phyloP scores from a whole-genome alignment of 2,113 vertebrate genomes.

The Xiphophorus couchianus region DNA sequence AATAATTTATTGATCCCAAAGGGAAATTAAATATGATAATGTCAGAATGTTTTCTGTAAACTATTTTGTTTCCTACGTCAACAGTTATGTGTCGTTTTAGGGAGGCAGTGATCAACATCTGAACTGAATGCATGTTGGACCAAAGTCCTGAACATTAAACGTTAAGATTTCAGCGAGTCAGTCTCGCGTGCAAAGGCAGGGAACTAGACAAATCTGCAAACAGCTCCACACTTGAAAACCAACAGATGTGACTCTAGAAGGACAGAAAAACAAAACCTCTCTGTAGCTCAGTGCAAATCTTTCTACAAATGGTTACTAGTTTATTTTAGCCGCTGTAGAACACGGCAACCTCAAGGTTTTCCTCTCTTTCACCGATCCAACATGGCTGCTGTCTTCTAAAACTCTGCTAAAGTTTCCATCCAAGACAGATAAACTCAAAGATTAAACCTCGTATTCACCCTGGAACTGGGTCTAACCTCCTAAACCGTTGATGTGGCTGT shows the following conservation, averaged over 20 bases:
- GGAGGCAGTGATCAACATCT: too few species aligned
- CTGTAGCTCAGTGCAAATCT: neutral
- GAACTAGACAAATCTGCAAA: slow-evolving; percentile 20
- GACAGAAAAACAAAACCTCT: neutral
- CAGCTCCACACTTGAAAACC: slow-evolving; percentile 32
- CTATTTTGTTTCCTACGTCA: neutral
- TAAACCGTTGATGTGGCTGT: slow-evolving; percentile 12
- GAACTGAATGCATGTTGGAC: neutral
- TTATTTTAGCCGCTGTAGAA: neutral
- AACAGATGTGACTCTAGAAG: neutral
- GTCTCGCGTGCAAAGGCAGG: slow-evolving; percentile 57
- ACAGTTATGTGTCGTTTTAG: neutral
- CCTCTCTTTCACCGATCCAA: neutral
- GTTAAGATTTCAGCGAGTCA: neutral
- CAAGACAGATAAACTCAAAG: slow-evolving; percentile 10
- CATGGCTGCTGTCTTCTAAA: neutral
- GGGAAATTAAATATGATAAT: neutral
- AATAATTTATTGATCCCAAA: too few species aligned
- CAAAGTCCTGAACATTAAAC: neutral
- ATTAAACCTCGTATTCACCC: neutral
- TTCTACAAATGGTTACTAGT: neutral
- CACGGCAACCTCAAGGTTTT: neutral
- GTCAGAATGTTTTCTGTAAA: neutral
- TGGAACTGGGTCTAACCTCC: neutral
- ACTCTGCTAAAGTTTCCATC: neutral